Percentiles rank a stretch among this genome's conserved stretches.
Conservation (phyloP, 1,140 invertebrate species). For the Ephestia elutella region DNA sequence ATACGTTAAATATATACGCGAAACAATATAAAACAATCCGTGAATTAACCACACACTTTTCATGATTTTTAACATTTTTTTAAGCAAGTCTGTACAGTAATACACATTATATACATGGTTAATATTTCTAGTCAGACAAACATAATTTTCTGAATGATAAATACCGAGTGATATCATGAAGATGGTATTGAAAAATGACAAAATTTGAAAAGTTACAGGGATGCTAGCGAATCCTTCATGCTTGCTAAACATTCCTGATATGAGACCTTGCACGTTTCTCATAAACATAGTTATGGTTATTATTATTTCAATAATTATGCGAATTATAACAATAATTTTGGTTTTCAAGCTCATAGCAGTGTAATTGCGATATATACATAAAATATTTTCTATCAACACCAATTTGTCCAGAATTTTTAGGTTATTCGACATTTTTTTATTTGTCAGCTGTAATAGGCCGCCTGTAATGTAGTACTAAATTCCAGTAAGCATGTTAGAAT, state of each 20-base stretch:
- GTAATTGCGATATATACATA: not conserved
- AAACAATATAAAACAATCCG: not conserved
- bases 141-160: not conserved
- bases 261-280: not conserved
- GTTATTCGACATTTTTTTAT: not conserved
- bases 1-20: not conserved
- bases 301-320: not conserved
- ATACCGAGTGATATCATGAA: not conserved
- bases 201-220: not conserved
- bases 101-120: not conserved
- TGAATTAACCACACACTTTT: not conserved
- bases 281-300: not conserved
- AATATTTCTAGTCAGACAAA: not conserved
- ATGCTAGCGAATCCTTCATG: not conserved
- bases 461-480: too few species aligned
- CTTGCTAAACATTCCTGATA: not conserved
- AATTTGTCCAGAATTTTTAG: not conserved
- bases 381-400: not conserved
- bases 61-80: not conserved
- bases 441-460: too few species aligned
- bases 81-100: not conserved
- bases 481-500: not conserved
- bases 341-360: not conserved
- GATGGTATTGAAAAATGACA: not conserved
- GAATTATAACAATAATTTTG: not conserved